Evolutionary conservation across 1,140 invertebrate species (phyloP).

Genomic region (Tribolium madens): DNA sequence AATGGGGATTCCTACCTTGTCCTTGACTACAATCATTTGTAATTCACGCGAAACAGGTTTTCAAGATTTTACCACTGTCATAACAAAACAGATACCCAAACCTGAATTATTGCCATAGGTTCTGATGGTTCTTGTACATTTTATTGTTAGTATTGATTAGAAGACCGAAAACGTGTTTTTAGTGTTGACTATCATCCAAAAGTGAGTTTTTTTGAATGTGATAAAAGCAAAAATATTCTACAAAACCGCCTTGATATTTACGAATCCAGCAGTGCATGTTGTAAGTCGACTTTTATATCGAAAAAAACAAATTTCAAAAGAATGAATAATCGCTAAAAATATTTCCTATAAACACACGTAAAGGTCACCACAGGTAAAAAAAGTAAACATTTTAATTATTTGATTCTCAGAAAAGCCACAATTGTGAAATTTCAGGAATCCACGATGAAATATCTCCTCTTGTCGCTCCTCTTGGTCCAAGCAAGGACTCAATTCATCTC

Average conservation of each 20-base stretch:
- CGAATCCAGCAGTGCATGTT: neutral
- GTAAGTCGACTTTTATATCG: too few species aligned
- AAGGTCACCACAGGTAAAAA: neutral
- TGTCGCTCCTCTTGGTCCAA: neutral
- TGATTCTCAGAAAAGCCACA: neutral
- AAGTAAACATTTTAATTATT: neutral
- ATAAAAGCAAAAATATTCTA: too few species aligned
- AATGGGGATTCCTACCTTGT: conserved; percentile 20
- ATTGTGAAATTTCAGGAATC: neutral
- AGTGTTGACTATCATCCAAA: neutral
- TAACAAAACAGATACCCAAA: neutral
- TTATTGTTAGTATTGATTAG: too few species aligned
- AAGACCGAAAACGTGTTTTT: too few species aligned
- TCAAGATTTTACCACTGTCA: conserved; percentile 13
- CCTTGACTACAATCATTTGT: conserved; percentile 13
- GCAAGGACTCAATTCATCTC: conserved; percentile 32
- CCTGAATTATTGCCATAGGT: too few species aligned
- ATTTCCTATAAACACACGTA: neutral
- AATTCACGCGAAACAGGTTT: conserved; percentile 6
- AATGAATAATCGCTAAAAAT: conserved; percentile 28
- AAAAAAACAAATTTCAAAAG: neutral
- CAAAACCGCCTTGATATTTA: conserved; percentile 25
- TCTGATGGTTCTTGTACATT: too few species aligned
- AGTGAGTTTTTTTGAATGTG: conserved; percentile 4
- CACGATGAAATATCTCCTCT: neutral